Evolutionary conservation across 1,140 invertebrate genomes (phyloP).

Genomic region (Holcopasites calliopsidis): DNA sequence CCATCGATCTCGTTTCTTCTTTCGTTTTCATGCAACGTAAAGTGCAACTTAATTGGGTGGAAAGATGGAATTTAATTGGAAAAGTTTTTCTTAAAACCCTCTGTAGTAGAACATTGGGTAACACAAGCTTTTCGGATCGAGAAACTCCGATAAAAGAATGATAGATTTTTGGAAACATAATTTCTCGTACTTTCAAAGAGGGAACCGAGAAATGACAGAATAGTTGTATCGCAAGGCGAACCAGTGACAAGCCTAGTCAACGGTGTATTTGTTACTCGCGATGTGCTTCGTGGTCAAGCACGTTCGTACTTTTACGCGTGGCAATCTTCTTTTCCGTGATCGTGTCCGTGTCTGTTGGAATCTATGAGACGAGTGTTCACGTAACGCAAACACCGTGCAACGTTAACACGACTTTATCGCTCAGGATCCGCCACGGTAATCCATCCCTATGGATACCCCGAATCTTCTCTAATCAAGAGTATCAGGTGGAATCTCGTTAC

Average conservation of each 20-base stretch:
- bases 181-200: no score
- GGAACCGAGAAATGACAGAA: no score
- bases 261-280: slow-evolving; percentile 22
- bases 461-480: neutral
- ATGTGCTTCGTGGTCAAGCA: neutral
- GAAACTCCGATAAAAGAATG: no score
- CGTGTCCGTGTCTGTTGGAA: neutral
- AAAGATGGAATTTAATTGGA: no score
- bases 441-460: no score
- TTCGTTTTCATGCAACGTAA: neutral
- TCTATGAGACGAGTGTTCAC: neutral
- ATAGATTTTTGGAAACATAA: no score
- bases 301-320: neutral
- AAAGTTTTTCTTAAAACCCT: no score
- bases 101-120: no score
- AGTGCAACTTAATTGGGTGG: no score
- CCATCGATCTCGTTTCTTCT: neutral
- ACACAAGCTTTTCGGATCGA: no score
- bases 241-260: no score
- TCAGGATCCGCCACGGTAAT: neutral
- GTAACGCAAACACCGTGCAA: neutral
- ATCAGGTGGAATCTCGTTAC: slow-evolving; percentile 12
- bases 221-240: no score
- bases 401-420: neutral
- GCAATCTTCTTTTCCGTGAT: neutral